phyloP scores from a whole-genome alignment of 1,140 invertebrate species.

The Drosophila subobscura region DNA sequence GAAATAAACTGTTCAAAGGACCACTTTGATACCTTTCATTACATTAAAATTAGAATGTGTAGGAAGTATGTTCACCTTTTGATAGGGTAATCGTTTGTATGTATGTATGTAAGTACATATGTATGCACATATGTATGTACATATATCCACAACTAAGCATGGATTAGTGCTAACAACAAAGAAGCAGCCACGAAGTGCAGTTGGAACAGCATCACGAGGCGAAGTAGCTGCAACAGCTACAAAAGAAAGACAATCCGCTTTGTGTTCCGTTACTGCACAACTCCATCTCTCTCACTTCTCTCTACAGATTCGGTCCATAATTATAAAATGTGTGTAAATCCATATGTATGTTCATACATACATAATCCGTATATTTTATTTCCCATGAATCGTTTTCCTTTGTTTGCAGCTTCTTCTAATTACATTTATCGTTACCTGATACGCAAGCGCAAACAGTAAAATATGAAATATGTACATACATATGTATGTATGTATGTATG shows the following conservation, averaged over 20 bases:
- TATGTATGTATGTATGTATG: too few relatives aligned
- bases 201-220: slow-evolving; percentile 3
- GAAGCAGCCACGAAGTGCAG: slow-evolving; percentile 21
- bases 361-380: slow-evolving; percentile 45
- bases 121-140: background rate
- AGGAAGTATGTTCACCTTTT: too few relatives aligned
- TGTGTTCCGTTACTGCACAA: slow-evolving; percentile 38
- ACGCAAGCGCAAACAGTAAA: slow-evolving; percentile 22
- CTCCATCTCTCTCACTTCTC: background rate
- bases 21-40: too few relatives aligned
- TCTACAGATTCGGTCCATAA: background rate
- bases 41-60: too few relatives aligned
- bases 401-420: slow-evolving; percentile 42
- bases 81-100: too few relatives aligned
- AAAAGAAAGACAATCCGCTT: slow-evolving; percentile 11
- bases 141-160: slow-evolving; percentile 11
- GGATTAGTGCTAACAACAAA: too few relatives aligned
- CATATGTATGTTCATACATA: slow-evolving; percentile 3
- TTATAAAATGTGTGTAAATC: slow-evolving; percentile 40
- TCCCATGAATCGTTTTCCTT: slow-evolving; percentile 61
- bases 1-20: too few relatives aligned
- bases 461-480: slow-evolving; percentile 1
- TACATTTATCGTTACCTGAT: slow-evolving; percentile 46
- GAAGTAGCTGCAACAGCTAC: too few relatives aligned
- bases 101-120: background rate